Evolutionary conservation across 2,797 vertebrate species (phyloP), one percentile per base, ranked within the genome.

Genomic region (Myoxocephalus aenaeus): DNA sequence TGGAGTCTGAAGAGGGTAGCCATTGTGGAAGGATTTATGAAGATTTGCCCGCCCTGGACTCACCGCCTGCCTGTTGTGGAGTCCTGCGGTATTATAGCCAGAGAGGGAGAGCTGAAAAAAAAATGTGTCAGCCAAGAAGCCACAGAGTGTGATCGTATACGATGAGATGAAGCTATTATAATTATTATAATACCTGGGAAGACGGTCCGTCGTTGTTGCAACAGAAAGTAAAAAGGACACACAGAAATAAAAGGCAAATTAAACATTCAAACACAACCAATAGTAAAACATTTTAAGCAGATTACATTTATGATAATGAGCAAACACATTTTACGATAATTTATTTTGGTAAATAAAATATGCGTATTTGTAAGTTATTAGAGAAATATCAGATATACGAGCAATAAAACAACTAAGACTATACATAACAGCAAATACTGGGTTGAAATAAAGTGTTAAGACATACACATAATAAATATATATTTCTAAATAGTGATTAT

Each of bases 21-120:
- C 83, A 79, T 81, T 80, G 85, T 86, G 83, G 86, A 88, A 87
- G 88, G 92, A 93, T 92, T 93, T 91, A 93, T 92, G 87, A 86
- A 93, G 86, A 91, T 90, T 86, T 91, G 84, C 71, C 74, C 32
- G 38, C 76, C 79, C 68, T 80, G 79, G 90, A 91, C 89, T 85
- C 68, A 12, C 79, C 53, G 82, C 77, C 84, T 67, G 85, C 70
- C 82, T 81, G 56, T 88, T 85, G 85, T 83, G 9, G 61, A 88
- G 80, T 64, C 71, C 80, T 74, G 70, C 80, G 34, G 81, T 85
- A 34, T 90, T 70, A 58, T 15, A 73, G 81, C 78, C 69, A 77
- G 65, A 76, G 76, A 86, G 72, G 75, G 65, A 76, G 76, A 86
- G 72, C 71, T 81, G 83, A 73, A 80, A 75, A 68, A 75, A 86